Evolutionary conservation across 2,888 invertebrate species (phyloP), one percentile per base, ranked within the genome.

Genomic region (Leptinotarsa peninsularis): DNA sequence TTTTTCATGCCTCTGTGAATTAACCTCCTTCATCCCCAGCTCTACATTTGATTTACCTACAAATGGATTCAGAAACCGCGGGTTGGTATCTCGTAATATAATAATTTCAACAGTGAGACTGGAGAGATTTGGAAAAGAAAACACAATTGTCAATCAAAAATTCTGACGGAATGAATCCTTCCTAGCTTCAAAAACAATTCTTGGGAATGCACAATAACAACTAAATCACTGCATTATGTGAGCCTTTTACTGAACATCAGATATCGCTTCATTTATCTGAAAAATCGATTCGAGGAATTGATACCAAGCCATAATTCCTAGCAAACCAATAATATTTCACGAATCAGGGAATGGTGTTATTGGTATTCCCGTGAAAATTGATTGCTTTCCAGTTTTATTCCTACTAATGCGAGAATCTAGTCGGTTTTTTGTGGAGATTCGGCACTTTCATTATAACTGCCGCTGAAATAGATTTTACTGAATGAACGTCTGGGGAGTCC

Each of bases 251-350:
- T 58, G 58, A 58, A 58, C 58, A 58, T 58, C 58, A 15, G 58
- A 58, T 58, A 23, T 58, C 58, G 58, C 58, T 58, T 58, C 15
- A 58, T 58, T 58, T 27, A 23, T 58, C 21, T 23, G 58, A 23
- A 21, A 21, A 27, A 58, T 15, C 58, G 21, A 58, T 27, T 23
- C 15, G 17, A 58, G 0, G 58, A 58, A 27, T 21, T 58, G 15
- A 58, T 58, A 58, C 21, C 58, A 4, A 15, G 58, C 23, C 23
- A 23, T 58, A 58, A 58, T 58, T 58, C 58, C 58, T 4, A 58
- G 58, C 23, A 15, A 58, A 58, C 23, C 27, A 58, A 23, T 58
- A 58, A 58, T 58, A 58, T 58, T 23, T 58, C 58, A 23, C 23
- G 58, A 58, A 58, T 58, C 13, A 27, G 23, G 14, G 23, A 58